phyloP scores from a whole-genome alignment of 1,140 invertebrate species.

The Thaumetopoea pityocampa region DNA sequence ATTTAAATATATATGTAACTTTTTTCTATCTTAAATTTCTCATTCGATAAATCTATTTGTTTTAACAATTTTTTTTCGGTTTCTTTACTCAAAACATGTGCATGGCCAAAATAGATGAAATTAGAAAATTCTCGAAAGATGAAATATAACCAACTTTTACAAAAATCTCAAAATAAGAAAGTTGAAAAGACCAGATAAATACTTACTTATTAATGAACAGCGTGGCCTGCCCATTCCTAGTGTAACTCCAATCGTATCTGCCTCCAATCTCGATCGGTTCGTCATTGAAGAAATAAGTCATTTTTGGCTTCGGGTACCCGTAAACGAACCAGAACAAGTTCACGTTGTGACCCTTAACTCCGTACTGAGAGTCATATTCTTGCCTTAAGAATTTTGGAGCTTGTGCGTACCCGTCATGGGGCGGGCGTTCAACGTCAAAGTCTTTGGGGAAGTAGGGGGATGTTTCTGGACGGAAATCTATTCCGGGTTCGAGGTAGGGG shows the following conservation, averaged over 20 bases:
- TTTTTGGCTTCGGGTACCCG: slow-evolving; percentile 93
- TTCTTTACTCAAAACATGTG: no score
- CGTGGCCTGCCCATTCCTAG: slow-evolving; percentile 91
- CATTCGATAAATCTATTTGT: no score
- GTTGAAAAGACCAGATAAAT: slow-evolving; percentile 1
- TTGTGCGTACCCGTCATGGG: slow-evolving; percentile 88
- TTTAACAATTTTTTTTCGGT: no score
- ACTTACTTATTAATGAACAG: slow-evolving; percentile 89
- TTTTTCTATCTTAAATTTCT: no score
- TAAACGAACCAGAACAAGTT: slow-evolving; percentile 95
- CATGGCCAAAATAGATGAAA: no score
- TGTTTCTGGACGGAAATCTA: slow-evolving; percentile 89
- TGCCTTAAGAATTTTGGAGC: slow-evolving; percentile 89
- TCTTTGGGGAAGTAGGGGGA: slow-evolving; percentile 94
- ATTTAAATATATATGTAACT: no score
- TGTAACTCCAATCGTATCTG: slow-evolving; percentile 89
- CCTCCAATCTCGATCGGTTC: slow-evolving; percentile 88
- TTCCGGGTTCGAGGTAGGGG: slow-evolving; percentile 87
- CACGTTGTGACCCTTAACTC: slow-evolving; percentile 90
- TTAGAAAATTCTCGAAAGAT: no score
- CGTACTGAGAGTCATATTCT: slow-evolving; percentile 90
- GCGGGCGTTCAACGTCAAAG: slow-evolving; percentile 91
- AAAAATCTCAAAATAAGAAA: no score
- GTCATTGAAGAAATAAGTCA: slow-evolving; percentile 92
- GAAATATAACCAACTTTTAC: no score